Conservation (phyloP, 2,797 vertebrate species). For the Micrastur ruficollis region DNA sequence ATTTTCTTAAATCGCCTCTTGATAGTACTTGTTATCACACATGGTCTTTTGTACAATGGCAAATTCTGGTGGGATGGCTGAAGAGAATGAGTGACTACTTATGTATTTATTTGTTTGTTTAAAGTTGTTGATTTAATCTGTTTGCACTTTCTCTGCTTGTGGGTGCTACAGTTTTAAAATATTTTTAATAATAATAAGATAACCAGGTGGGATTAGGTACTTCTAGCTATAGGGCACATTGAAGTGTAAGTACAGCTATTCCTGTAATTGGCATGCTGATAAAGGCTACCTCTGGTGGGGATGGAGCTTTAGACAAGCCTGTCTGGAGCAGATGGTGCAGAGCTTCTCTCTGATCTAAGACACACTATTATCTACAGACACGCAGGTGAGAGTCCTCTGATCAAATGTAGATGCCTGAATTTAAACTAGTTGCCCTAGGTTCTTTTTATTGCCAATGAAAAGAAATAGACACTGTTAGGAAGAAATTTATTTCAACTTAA, state of each 20-base stretch:
- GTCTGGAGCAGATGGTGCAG: slow-evolving; percentile 23
- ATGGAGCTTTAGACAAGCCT: not conserved
- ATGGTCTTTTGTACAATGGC: not conserved
- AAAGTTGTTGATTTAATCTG: not conserved
- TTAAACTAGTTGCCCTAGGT: slow-evolving; percentile 27
- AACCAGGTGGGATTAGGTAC: not conserved
- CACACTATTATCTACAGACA: slow-evolving; percentile 43
- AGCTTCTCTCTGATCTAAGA: slow-evolving; percentile 29
- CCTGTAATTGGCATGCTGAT: not conserved
- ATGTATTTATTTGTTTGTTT: not conserved
- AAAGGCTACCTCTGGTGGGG: not conserved
- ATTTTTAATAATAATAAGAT: not conserved
- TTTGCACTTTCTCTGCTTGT: not conserved
- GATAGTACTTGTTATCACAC: not conserved
- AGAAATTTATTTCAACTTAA: slow-evolving; percentile 13
- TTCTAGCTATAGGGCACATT: not conserved
- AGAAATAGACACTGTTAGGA: not conserved
- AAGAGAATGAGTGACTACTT: not conserved
- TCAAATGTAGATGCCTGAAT: slow-evolving; percentile 37
- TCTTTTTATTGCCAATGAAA: slow-evolving; percentile 10
- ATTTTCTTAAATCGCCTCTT: not conserved
- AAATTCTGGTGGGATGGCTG: not conserved
- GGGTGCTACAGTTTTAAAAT: not conserved
- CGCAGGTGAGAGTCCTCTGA: slow-evolving; percentile 32
- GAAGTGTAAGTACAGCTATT: slow-evolving; percentile 12